These are phyloP conservation scores for Bradypodion ventrale DNA, from an alignment of 2,797 vertebrate genomes.

Conservation along the genomic window DNA sequence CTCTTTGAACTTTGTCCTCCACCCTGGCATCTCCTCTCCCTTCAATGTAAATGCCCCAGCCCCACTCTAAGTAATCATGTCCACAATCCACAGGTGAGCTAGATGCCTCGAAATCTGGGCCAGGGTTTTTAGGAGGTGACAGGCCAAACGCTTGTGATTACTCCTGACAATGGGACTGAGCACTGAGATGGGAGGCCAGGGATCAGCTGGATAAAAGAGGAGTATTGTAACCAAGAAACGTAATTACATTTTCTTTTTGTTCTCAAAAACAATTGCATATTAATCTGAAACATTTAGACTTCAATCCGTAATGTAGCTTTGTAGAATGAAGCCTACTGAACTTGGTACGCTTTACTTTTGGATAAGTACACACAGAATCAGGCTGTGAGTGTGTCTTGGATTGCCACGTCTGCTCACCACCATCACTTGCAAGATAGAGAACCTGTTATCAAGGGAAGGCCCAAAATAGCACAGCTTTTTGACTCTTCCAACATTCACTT, in stretches of 20 bases:
- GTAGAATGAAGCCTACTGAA: background rate
- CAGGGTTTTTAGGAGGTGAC: too few species aligned
- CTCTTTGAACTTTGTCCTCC: too few species aligned
- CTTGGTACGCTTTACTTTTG: background rate
- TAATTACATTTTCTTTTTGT: background rate
- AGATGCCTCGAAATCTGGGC: too few species aligned
- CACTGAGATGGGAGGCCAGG: too few species aligned
- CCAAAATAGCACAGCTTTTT: slow-evolving; percentile 26
- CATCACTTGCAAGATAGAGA: background rate
- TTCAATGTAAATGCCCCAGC: too few species aligned
- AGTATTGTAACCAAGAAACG: background rate
- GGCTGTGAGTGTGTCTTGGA: background rate
- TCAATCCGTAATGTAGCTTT: background rate
- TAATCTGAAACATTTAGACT: background rate
- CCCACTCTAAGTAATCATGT: too few species aligned
- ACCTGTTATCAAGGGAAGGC: slow-evolving; percentile 26
- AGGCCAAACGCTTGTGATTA: too few species aligned
- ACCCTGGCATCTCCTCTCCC: too few species aligned
- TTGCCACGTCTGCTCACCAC: slow-evolving; percentile 16
- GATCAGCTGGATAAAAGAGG: background rate
- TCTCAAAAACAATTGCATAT: background rate
- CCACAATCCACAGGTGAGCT: too few species aligned
- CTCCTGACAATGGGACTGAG: too few species aligned
- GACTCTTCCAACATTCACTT: slow-evolving; percentile 18
- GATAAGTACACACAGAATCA: background rate